phyloP scores from a whole-genome alignment of 2,113 vertebrate species.

The Tetrao urogallus region DNA sequence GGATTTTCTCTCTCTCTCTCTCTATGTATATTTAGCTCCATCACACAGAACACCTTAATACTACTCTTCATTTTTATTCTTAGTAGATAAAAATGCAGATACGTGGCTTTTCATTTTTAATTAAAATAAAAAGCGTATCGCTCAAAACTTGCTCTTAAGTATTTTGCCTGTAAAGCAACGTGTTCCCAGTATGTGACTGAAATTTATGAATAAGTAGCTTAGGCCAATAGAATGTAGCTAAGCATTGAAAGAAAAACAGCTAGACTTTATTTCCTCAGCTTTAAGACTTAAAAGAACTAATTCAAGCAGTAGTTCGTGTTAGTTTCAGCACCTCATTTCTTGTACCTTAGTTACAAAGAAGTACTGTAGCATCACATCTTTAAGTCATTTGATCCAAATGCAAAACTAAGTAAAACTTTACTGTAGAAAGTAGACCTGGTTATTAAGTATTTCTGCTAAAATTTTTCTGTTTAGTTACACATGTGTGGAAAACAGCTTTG shows the following conservation, averaged over 20 bases:
- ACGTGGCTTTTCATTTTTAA: neutral
- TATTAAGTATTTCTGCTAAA: neutral
- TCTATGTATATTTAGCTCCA: neutral
- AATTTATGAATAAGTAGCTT: neutral
- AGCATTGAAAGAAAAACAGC: neutral
- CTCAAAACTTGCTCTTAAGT: neutral
- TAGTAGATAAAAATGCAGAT: neutral
- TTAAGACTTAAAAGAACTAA: neutral
- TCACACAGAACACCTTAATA: neutral
- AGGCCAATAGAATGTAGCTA: neutral
- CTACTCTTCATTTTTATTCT: slow-evolving; percentile 15
- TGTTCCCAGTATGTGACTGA: neutral
- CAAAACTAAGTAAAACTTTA: neutral
- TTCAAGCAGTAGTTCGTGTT: neutral
- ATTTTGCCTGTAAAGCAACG: neutral
- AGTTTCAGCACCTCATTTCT: neutral
- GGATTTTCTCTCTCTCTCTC: neutral
- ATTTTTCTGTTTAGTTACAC: neutral
- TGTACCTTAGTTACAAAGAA: neutral
- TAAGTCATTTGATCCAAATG: neutral
- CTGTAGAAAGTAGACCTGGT: neutral
- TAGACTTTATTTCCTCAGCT: neutral
- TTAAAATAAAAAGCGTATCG: slow-evolving; percentile 33
- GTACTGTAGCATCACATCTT: neutral
- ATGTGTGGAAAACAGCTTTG: neutral